Evolutionary conservation across 2,797 vertebrate species (phyloP), one percentile per base, ranked within the genome.

Genomic region (Pempheris klunzingeri): DNA sequence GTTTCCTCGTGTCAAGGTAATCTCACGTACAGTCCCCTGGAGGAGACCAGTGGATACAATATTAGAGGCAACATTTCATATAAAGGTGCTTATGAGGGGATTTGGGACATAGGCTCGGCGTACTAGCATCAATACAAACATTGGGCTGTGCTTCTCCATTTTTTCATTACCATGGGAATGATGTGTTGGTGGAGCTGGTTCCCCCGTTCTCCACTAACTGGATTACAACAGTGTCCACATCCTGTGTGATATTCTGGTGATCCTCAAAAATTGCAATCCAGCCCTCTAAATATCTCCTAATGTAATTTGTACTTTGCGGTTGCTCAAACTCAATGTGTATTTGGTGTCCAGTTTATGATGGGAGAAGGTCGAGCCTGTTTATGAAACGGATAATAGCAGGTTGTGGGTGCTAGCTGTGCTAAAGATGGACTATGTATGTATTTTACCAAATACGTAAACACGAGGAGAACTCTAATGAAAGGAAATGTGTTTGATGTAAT

Each of bases 31-130:
- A 39, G 34, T 44, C 36, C 63, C 52, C 69, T 46, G 43, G 32
- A 80, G 75, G 64, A 65, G 15, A 60, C 26, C n/a, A 54, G 14
- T 17, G 18, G 62, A 66, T 38, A 54, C 57, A 36, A 59, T 87
- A 78, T 81, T 83, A 54, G 58, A 84, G 39, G 69, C 46, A 57
- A 76, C 65, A 77, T 32, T 43, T 75, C 58, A 26, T 39, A 13
- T 38, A 47, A 18, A 22, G 50, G 41, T 6, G n/a, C 61, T 65
- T 22, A 69, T 32, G 15, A 62, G 64, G 10, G 18, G 28, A 3
- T 72, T 71, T 74, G 41, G 59, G 66, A 67, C 60, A 53, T n/a
- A n/a, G 53, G 11, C 61, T 57, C 3, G 41, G 46, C 47, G 46
- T n/a, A 41, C 30, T 12, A 28, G 41, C 62, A 53, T 62, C 55